A percentile compares a stretch with the other conserved stretches of the same genome.
phyloP scores from a whole-genome alignment of 2,888 invertebrate species.

The Villa cingulata region DNA sequence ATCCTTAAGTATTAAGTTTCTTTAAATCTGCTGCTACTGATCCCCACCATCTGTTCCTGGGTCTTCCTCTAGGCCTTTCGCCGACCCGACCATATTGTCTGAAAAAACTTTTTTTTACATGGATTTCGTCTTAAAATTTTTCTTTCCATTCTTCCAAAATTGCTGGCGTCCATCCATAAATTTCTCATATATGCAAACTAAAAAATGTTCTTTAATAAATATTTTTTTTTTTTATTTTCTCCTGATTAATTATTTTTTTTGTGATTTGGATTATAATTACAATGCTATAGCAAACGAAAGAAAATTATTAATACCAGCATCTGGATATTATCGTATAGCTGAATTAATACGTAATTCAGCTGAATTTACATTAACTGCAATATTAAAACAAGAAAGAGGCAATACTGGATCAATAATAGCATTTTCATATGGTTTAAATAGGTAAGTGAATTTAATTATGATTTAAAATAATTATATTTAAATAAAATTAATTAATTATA shows the following conservation, averaged over 20 bases:
- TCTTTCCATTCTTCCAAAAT: no score
- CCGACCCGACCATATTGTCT: no score
- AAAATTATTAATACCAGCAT: constrained; percentile 15
- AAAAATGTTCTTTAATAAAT: no score
- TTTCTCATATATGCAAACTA: no score
- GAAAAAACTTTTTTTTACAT: no score
- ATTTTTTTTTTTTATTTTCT: background rate
- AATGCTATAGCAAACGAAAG: constrained; percentile 15
- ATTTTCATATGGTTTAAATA: constrained; percentile 67
- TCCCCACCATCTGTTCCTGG: no score
- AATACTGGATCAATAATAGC: constrained; percentile 74
- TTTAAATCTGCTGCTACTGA: no score
- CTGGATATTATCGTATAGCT: constrained; percentile 43
- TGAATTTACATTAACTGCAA: constrained; percentile 69
- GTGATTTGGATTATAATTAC: no score
- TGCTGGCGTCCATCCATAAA: no score
- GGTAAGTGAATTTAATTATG: constrained; percentile 35
- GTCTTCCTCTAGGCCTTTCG: no score
- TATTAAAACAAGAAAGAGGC: constrained; percentile 62
- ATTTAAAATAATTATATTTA: constrained; percentile 2
- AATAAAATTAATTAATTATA: constrained; percentile 1
- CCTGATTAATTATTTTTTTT: background rate
- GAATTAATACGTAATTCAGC: constrained; percentile 54
- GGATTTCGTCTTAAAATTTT: no score
- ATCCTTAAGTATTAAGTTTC: no score